Evolutionary conservation across 1,140 invertebrate genomes (phyloP).

Genomic region (Oedothorax gibbosus): DNA sequence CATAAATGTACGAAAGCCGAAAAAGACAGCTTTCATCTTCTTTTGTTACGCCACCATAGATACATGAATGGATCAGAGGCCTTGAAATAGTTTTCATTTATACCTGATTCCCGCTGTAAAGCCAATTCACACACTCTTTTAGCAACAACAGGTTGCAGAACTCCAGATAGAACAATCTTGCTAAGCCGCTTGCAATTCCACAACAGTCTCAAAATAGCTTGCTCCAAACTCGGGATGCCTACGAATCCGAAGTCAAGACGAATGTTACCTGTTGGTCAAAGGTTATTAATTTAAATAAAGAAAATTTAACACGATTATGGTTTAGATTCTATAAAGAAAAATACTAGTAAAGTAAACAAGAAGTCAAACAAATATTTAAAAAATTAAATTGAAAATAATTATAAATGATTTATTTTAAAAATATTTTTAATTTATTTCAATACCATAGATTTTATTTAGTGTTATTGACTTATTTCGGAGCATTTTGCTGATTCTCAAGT

Average conservation of each 20-base stretch:
- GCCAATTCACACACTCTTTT: slow-evolving; percentile 3
- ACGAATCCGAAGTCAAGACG: slow-evolving; percentile 26
- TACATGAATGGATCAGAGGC: no score
- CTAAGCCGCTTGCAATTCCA: not conserved
- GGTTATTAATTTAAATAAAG: not conserved
- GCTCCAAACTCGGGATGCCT: not conserved
- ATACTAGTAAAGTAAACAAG: not conserved
- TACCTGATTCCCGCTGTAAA: slow-evolving; percentile 23
- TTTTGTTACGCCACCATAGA: no score
- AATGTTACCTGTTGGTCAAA: not conserved
- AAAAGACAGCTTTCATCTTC: no score
- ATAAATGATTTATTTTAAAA: no score
- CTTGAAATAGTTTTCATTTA: no score
- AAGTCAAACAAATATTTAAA: no score
- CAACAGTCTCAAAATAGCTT: not conserved
- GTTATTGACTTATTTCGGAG: no score
- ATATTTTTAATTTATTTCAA: no score
- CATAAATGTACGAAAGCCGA: no score
- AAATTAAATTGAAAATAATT: no score
- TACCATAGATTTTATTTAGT: no score
- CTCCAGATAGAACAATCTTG: not conserved
- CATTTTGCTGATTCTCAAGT: no score
- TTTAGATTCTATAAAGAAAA: not conserved
- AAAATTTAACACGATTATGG: not conserved
- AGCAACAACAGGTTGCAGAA: not conserved